Base-by-base conservation (phyloP, 2,113 vertebrate genomes). In the Callopanchax toddi region DNA sequence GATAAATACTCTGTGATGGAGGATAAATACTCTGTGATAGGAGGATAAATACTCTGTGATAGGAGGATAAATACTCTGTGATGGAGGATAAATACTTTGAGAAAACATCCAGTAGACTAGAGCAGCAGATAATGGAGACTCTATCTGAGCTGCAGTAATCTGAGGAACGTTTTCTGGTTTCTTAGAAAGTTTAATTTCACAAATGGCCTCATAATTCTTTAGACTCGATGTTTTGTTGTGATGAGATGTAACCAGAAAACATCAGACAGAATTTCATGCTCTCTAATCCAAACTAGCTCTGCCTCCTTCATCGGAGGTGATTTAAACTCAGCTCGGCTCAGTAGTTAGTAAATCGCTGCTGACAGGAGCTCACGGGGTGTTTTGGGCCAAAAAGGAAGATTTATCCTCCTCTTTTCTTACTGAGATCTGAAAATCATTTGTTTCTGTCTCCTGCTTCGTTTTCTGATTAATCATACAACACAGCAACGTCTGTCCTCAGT, bases 311-410 rank as follows among this genome's bases (percentile, higher is more conserved):
- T 54, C 7, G 39, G 13, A 21, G 42, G 21, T 57, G 56, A 62
- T 71, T 44, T 60, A 16, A 36, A 25, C 17, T 11, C 64, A 49
- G 57, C 65, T 76, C 59, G 71, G 56, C 4, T n/a, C 34, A 60
- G 57, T 34, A 40, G 60, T 52, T 25, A 21, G 52, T 66, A 60
- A 72, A 84, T 53, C 63, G 44, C 60, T 53, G 16, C 57, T 48
- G 61, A 67, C 42, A 45, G 11, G 23, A 11, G 17, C 25, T 70
- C 53, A 25, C 39, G 49, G 42, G 53, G 46, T 58, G 44, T 61
- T 78, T 61, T 58, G 23, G 32, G 17, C 18, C 3, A 26, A 12
- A 60, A 57, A 51, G 4, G 8, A 16, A 64, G 21, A 43, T 49
- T 43, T 49, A 51, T 29, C 4, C 32, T 59, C 21, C 34, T 21